Evolutionary conservation across 2,888 invertebrate genomes (phyloP).

Genomic region (Habroteleia sp.): DNA sequence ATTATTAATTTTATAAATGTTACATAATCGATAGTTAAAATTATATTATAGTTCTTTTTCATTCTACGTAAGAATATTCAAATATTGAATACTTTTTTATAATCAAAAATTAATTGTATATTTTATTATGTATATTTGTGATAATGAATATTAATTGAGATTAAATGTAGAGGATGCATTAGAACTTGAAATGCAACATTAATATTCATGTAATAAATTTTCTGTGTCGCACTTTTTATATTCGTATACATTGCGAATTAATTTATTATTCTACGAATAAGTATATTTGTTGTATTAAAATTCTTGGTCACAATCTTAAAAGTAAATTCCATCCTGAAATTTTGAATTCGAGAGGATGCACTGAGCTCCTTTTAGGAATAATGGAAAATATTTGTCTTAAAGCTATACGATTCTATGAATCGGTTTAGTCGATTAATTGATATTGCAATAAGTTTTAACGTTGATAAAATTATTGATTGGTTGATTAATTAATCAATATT

Average conservation of each 20-base stretch:
- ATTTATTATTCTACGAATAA: slow-evolving; percentile 20
- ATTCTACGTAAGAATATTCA: no score
- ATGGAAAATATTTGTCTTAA: slow-evolving; percentile 25
- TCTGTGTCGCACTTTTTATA: slow-evolving; percentile 4
- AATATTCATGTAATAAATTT: slow-evolving; percentile 1
- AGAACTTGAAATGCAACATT: slow-evolving; percentile 25
- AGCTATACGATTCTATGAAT: slow-evolving; percentile 53
- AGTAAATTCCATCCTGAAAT: slow-evolving; percentile 8
- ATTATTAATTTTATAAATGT: no score
- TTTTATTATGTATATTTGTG: neutral
- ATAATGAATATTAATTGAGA: neutral
- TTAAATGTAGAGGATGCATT: neutral
- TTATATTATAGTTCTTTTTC: no score
- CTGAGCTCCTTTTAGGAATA: slow-evolving; percentile 13
- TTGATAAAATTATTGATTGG: neutral
- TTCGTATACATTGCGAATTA: slow-evolving; percentile 10
- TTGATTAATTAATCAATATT: slow-evolving; percentile 10
- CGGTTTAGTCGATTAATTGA: slow-evolving; percentile 34
- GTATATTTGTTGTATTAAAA: slow-evolving; percentile 25
- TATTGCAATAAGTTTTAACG: slow-evolving; percentile 6
- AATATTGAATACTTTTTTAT: neutral
- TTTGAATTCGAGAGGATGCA: slow-evolving; percentile 19
- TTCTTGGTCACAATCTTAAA: slow-evolving; percentile 18
- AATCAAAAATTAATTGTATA: neutral
- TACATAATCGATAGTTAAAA: no score